Percentiles rank a stretch among this genome's conserved stretches.
These are phyloP conservation scores for Carettochelys insculpta DNA, from an alignment of 2,113 vertebrate species.

Conservation along the genomic window DNA sequence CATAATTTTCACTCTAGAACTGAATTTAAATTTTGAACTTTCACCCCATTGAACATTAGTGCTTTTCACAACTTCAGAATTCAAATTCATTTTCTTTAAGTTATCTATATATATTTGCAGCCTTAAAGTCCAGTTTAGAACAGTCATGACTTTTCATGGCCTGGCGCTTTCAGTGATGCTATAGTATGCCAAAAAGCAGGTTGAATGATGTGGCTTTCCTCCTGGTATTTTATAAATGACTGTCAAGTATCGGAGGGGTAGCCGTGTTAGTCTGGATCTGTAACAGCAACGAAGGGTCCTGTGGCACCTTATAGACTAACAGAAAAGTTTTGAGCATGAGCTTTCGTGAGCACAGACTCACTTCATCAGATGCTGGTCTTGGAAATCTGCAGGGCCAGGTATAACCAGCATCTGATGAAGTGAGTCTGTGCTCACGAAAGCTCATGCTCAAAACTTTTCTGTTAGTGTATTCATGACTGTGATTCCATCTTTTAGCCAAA, in stretches of 20 bases:
- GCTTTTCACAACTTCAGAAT: not conserved
- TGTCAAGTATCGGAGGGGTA: no score
- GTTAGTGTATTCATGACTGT: slow-evolving; percentile 43
- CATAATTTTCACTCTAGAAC: not conserved
- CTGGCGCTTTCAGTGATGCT: not conserved
- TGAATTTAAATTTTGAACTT: not conserved
- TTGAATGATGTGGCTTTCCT: slow-evolving; percentile 31
- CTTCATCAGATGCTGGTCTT: no score
- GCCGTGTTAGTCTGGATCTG: no score
- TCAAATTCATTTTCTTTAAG: not conserved
- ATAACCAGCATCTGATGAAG: no score
- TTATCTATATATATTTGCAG: not conserved
- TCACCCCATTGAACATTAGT: not conserved
- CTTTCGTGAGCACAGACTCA: no score
- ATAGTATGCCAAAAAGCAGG: not conserved
- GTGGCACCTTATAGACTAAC: no score
- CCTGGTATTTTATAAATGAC: slow-evolving; percentile 61
- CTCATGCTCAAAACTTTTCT: no score
- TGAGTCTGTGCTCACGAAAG: no score
- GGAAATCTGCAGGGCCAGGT: no score
- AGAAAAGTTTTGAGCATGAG: no score
- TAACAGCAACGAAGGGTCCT: no score
- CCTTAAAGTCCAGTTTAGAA: not conserved
- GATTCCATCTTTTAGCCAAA: slow-evolving; percentile 42
- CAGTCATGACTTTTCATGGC: not conserved